A percentile compares a stretch with the other conserved stretches of the same genome.
These are phyloP conservation scores for Triplophysa yarkandensis DNA, from an alignment of 2,797 vertebrate genomes.

Conservation along the genomic window DNA sequence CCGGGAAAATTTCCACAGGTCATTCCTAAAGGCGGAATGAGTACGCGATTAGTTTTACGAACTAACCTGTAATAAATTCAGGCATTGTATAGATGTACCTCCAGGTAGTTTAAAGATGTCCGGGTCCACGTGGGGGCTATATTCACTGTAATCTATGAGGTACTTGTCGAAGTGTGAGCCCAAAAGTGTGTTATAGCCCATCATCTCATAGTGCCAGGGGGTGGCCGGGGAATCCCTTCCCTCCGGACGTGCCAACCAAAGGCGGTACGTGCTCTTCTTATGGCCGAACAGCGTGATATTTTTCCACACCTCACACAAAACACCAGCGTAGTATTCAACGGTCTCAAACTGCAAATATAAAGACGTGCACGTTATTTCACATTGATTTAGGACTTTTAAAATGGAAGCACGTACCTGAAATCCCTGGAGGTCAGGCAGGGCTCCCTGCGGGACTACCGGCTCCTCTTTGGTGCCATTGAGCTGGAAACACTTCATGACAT, in stretches of 20 bases:
- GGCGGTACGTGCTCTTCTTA: slow-evolving; percentile 81
- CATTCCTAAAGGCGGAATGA: slow-evolving; percentile 65
- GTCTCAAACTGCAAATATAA: slow-evolving; percentile 73
- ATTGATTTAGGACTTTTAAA: too few species aligned
- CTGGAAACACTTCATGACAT: slow-evolving; percentile 81
- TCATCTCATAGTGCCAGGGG: slow-evolving; percentile 82
- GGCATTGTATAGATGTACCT: slow-evolving; percentile 53
- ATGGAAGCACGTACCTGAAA: slow-evolving; percentile 73
- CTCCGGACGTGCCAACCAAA: slow-evolving; percentile 78
- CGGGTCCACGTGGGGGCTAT: slow-evolving; percentile 66
- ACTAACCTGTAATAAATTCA: not conserved
- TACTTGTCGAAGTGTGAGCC: slow-evolving; percentile 86
- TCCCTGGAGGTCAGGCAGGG: slow-evolving; percentile 70
- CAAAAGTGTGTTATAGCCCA: slow-evolving; percentile 80
- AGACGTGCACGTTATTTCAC: slow-evolving; percentile 32
- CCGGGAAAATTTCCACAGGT: slow-evolving; percentile 75
- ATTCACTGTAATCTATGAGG: slow-evolving; percentile 77
- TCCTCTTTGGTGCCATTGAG: slow-evolving; percentile 77
- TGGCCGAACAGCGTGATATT: slow-evolving; percentile 72
- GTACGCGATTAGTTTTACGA: not conserved
- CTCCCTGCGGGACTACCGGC: slow-evolving; percentile 65
- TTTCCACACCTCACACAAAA: slow-evolving; percentile 80
- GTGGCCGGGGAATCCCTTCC: slow-evolving; percentile 46
- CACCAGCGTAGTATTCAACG: slow-evolving; percentile 75
- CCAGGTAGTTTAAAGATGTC: slow-evolving; percentile 73